Conservation (phyloP, 2,888 invertebrate genomes). For the Mimas tiliae region DNA sequence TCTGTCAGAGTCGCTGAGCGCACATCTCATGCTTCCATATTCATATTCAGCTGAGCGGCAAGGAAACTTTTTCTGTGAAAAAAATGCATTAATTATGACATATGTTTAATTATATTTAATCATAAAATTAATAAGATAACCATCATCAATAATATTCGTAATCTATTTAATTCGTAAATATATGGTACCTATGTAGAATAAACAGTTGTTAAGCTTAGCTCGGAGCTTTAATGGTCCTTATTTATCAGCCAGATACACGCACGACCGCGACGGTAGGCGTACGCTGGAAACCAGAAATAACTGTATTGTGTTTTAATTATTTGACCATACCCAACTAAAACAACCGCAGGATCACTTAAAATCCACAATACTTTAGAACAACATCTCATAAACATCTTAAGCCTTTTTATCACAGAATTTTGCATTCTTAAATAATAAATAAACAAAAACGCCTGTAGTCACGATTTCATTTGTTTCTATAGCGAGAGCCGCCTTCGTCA, state of each 20-base stretch:
- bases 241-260: conserved; percentile 12
- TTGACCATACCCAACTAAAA: conserved; percentile 1
- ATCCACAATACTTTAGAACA: not conserved
- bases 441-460: not conserved
- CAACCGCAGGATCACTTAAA: not conserved
- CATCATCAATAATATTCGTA: too few relatives aligned
- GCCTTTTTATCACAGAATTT: not conserved
- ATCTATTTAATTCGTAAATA: too few relatives aligned
- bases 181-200: not conserved
- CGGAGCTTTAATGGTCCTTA: not conserved
- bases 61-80: conserved; percentile 90
- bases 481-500: not conserved
- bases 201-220: not conserved
- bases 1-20: conserved; percentile 95
- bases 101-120: too few relatives aligned
- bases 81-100: not conserved
- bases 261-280: conserved; percentile 13
- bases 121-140: too few relatives aligned
- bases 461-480: conserved; percentile 23
- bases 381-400: not conserved
- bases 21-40: conserved; percentile 96
- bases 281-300: conserved; percentile 13
- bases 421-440: not conserved
- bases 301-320: conserved; percentile 4
- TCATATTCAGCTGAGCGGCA: conserved; percentile 97